Conservation (phyloP, 2,888 invertebrate species). For the Bursaphelenchus okinawaensis region DNA sequence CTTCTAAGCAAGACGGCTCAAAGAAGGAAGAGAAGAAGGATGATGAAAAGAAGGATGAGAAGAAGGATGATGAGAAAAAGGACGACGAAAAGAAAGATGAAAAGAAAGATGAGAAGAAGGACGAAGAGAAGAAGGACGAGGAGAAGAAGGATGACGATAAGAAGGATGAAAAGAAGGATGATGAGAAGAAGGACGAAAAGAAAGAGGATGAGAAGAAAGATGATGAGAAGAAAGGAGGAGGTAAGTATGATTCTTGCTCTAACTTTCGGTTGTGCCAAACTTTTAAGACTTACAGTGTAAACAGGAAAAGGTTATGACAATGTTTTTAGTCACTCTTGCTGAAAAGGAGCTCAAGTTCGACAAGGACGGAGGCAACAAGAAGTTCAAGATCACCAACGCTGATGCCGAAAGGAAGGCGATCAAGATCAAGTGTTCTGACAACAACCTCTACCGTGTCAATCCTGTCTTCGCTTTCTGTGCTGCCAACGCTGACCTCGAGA, state of each 20-base stretch:
- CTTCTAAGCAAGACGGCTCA: background rate
- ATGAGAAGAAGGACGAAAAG: background rate
- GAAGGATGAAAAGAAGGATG: background rate
- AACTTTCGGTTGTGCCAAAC: too few species aligned
- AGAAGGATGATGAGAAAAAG: background rate
- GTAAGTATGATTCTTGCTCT: too few species aligned
- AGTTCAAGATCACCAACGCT: background rate
- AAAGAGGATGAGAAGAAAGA: background rate
- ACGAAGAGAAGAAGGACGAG: background rate
- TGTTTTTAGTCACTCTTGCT: background rate
- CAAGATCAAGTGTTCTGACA: conserved; percentile 30
- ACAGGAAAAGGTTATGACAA: too few species aligned
- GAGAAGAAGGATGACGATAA: background rate
- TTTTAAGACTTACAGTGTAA: background rate
- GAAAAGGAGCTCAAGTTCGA: background rate
- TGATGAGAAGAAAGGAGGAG: background rate
- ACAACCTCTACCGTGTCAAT: conserved; percentile 28
- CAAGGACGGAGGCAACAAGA: background rate
- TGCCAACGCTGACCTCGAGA: conserved; percentile 21
- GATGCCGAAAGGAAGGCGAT: conserved; percentile 13
- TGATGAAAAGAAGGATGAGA: background rate
- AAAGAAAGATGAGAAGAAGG: background rate
- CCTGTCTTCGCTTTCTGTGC: conserved; percentile 31
- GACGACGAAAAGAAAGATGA: background rate
- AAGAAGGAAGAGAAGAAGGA: background rate